phyloP scores from a whole-genome alignment of 2,113 vertebrate genomes.

The Varanus komodoensis region DNA sequence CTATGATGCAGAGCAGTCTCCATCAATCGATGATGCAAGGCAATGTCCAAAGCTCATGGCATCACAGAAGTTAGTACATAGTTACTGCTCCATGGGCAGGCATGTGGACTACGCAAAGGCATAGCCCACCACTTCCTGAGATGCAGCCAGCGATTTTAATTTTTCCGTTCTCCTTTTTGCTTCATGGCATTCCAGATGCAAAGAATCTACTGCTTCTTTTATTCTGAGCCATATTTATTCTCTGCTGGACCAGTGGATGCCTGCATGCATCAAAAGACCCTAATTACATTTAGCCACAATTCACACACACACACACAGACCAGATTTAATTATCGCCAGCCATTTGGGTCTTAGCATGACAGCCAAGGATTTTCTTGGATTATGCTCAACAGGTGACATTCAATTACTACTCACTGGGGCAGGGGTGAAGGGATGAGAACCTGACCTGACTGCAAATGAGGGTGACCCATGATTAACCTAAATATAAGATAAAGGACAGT shows the following conservation, averaged over 20 bases:
- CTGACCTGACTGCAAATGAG: conserved; percentile 18
- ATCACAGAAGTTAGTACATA: not conserved
- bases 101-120: not conserved
- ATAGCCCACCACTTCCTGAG: not conserved
- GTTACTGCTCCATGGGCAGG: not conserved
- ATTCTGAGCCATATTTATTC: not conserved
- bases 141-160: not conserved
- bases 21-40: too few species aligned
- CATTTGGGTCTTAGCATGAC: conserved; percentile 26
- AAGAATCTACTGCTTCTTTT: not conserved
- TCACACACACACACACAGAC: not conserved
- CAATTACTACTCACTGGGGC: conserved; percentile 20
- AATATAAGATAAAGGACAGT: not conserved
- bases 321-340: conserved; percentile 52
- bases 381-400: conserved; percentile 45
- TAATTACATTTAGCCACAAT: not conserved
- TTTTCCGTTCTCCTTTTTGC: not conserved
- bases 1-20: too few species aligned
- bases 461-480: not conserved
- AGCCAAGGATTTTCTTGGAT: conserved; percentile 53
- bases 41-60: not conserved
- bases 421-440: conserved; percentile 4
- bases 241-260: not conserved
- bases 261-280: conserved; percentile 23
- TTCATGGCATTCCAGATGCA: not conserved